Conservation (phyloP, 1,140 invertebrate genomes). For the Oscheius sp. region DNA sequence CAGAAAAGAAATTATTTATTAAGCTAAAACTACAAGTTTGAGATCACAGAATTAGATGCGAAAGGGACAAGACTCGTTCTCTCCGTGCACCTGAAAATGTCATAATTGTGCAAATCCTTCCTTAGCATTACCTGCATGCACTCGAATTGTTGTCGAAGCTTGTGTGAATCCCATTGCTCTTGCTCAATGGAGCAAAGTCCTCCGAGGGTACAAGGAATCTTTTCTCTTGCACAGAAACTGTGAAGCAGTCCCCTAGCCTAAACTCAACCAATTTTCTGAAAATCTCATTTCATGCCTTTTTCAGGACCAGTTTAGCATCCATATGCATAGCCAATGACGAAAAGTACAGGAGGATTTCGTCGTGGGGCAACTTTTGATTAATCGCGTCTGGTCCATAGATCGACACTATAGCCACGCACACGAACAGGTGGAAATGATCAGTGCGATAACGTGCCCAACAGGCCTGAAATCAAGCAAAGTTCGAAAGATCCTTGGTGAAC, state of each 20-base stretch:
- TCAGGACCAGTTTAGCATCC: constrained; percentile 82
- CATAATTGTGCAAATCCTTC: background rate
- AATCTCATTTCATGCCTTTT: constrained; percentile 71
- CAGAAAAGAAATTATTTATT: background rate
- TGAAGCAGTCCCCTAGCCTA: constrained; percentile 81
- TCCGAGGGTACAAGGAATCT: constrained; percentile 81
- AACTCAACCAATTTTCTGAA: constrained; percentile 30
- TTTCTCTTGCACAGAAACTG: constrained; percentile 78
- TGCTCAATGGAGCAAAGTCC: constrained; percentile 70
- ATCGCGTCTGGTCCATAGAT: constrained; percentile 85
- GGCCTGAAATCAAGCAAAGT: constrained; percentile 63
- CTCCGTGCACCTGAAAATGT: constrained; percentile 14
- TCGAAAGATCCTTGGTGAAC: background rate
- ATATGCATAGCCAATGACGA: constrained; percentile 92
- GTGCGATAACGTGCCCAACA: constrained; percentile 91
- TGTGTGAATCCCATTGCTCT: constrained; percentile 56
- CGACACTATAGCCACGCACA: constrained; percentile 82
- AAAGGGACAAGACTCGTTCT: constrained; percentile 26
- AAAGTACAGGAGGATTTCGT: constrained; percentile 90
- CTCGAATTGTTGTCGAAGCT: constrained; percentile 43
- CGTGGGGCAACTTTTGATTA: constrained; percentile 79
- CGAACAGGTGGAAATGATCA: constrained; percentile 85
- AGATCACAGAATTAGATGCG: background rate
- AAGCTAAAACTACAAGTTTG: too few relatives aligned
- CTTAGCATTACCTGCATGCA: constrained; percentile 38